phyloP scores from a whole-genome alignment of 2,888 invertebrate genomes.

The Cephus nigrinus region DNA sequence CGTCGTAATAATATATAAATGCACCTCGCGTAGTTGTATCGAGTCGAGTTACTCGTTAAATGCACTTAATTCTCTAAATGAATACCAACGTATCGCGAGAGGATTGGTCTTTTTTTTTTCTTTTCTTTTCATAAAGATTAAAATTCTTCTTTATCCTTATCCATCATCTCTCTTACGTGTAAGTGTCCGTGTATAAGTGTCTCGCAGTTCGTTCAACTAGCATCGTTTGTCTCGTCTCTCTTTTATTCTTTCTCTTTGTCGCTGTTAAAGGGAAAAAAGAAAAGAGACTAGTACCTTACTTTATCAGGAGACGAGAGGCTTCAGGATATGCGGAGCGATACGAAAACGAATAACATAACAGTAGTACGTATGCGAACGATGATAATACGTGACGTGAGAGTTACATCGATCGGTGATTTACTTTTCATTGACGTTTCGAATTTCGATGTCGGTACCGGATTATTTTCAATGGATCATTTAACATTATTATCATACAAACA shows the following conservation, averaged over 20 bases:
- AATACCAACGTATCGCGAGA: slow-evolving; percentile 13
- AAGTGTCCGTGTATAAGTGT: not conserved
- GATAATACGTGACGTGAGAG: slow-evolving; percentile 13
- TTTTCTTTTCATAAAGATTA: not conserved
- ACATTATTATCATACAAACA: not conserved
- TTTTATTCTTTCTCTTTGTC: not conserved
- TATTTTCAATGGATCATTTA: not conserved
- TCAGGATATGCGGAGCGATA: not conserved
- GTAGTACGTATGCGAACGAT: slow-evolving; percentile 13
- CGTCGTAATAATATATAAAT: slow-evolving; percentile 9
- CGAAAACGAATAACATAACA: slow-evolving; percentile 13
- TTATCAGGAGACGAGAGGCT: slow-evolving; percentile 4
- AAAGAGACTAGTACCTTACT: not conserved
- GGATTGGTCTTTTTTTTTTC: not conserved
- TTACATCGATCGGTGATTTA: not conserved
- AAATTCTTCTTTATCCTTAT: not conserved
- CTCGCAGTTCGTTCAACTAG: not conserved
- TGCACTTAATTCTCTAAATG: slow-evolving; percentile 15
- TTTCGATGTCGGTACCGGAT: not conserved
- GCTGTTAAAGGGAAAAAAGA: not conserved
- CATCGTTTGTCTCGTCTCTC: not conserved
- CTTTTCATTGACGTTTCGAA: not conserved
- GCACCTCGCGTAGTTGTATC: slow-evolving; percentile 19
- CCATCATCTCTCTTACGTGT: not conserved
- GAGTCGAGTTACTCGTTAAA: slow-evolving; percentile 11